A percentile compares a stretch with the other conserved stretches of the same genome.
These are phyloP conservation scores for Drosophila neonasuta DNA, from an alignment of 2,888 invertebrate species.

Conservation along the genomic window DNA sequence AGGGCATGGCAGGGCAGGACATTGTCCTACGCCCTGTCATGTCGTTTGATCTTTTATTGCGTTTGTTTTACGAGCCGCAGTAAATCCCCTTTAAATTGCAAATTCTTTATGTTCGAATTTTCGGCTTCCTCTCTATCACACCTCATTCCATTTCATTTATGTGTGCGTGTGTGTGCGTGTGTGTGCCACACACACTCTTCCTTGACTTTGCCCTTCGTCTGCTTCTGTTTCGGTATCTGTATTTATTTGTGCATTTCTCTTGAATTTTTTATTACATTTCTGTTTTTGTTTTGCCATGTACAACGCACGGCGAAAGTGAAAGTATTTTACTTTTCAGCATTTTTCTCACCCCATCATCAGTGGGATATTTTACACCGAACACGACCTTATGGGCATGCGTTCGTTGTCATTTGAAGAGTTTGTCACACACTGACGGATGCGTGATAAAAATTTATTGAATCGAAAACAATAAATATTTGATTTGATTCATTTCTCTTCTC, in stretches of 20 bases:
- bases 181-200: conserved; percentile 25
- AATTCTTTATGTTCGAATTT: conserved; percentile 76
- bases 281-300: conserved; percentile 9
- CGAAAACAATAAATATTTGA: conserved; percentile 77
- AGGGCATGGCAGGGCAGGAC: conserved; percentile 44
- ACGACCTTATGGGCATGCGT: conserved; percentile 49
- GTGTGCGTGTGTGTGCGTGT: conserved; percentile 14
- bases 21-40: conserved; percentile 58
- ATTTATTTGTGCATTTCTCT: conserved; percentile 56
- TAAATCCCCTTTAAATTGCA: conserved; percentile 78
- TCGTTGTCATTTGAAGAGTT: conserved; percentile 39
- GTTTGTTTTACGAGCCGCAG: conserved; percentile 75
- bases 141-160: conserved; percentile 23
- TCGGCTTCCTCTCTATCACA: conserved; percentile 38
- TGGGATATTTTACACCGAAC: conserved; percentile 45
- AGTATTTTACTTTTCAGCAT: conserved; percentile 30
- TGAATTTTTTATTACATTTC: conserved; percentile 46
- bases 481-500: conserved; percentile 67
- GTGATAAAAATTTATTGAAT: conserved; percentile 78
- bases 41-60: conserved; percentile 78
- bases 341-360: conserved; percentile 11
- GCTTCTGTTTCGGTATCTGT: conserved; percentile 4
- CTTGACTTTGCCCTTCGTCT: conserved; percentile 24
- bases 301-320: conserved; percentile 31
- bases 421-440: conserved; percentile 52